Evolutionary conservation across 2,797 vertebrate genomes (phyloP).

Genomic region (Sebastes minor): DNA sequence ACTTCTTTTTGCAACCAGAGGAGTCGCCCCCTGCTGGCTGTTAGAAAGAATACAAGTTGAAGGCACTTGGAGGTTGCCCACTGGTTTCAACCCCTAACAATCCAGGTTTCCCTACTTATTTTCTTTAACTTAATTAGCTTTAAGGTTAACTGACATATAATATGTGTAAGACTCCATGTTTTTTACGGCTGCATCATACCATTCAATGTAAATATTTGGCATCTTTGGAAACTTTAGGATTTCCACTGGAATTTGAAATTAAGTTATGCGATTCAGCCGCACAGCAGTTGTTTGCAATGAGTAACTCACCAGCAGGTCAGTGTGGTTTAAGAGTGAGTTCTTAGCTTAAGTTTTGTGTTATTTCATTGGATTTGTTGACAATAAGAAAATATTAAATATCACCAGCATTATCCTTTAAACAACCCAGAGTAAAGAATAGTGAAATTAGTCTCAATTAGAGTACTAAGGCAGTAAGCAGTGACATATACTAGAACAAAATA

Average conservation of each 20-base stretch:
- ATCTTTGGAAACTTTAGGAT: background rate
- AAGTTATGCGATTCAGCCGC: background rate
- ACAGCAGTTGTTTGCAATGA: background rate
- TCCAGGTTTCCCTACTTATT: background rate
- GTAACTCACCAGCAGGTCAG: background rate
- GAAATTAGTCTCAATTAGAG: background rate
- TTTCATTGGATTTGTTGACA: background rate
- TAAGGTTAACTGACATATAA: background rate
- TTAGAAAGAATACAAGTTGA: too few relatives aligned
- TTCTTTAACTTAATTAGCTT: background rate
- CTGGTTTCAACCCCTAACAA: background rate
- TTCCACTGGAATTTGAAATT: background rate
- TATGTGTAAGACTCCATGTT: background rate
- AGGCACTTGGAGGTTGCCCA: too few relatives aligned
- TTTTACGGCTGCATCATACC: background rate
- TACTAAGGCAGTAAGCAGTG: background rate
- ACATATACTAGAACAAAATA: background rate
- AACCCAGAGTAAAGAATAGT: background rate
- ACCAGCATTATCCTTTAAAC: background rate
- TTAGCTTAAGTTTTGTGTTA: background rate
- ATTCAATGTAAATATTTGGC: background rate
- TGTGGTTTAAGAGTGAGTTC: background rate
- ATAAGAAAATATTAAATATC: background rate
- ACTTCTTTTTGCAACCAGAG: too few relatives aligned
- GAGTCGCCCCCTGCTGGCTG: too few relatives aligned